Conservation (phyloP, 2,888 invertebrate genomes). For the Aphodius sticticus region DNA sequence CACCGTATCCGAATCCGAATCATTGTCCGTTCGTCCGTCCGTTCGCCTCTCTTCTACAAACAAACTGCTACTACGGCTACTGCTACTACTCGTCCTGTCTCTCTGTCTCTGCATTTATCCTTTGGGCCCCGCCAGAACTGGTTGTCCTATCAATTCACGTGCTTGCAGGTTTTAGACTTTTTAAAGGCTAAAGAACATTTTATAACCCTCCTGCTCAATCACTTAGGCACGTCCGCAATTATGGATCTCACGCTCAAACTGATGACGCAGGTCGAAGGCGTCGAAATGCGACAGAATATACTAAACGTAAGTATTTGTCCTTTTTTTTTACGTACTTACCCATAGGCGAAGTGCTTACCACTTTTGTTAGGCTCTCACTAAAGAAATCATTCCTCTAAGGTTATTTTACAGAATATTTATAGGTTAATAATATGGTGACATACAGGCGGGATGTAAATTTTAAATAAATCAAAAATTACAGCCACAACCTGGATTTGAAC, state of each 20-base stretch:
- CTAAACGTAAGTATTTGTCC: slow-evolving; percentile 66
- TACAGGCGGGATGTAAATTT: too few species aligned
- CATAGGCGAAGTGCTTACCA: too few species aligned
- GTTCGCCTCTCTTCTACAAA: background rate
- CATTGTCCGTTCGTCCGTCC: background rate
- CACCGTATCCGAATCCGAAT: background rate
- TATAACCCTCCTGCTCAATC: slow-evolving; percentile 85
- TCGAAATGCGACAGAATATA: slow-evolving; percentile 74
- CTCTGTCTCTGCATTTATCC: slow-evolving; percentile 42
- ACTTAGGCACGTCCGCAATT: slow-evolving; percentile 93
- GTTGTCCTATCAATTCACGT: slow-evolving; percentile 91
- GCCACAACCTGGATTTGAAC: too few species aligned
- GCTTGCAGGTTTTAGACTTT: slow-evolving; percentile 91
- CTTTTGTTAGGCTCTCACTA: too few species aligned
- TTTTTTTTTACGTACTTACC: background rate
- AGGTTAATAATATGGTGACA: too few species aligned
- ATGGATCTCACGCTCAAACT: slow-evolving; percentile 90
- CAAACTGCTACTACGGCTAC: background rate
- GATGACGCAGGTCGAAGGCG: slow-evolving; percentile 82
- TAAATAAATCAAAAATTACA: too few species aligned
- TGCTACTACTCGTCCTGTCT: background rate
- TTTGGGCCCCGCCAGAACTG: slow-evolving; percentile 72
- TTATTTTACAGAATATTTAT: too few species aligned
- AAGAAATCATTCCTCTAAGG: too few species aligned
- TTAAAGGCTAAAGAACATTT: slow-evolving; percentile 87